phyloP scores from a whole-genome alignment of 2,797 vertebrate genomes.

The Ambastaia sidthimunki region DNA sequence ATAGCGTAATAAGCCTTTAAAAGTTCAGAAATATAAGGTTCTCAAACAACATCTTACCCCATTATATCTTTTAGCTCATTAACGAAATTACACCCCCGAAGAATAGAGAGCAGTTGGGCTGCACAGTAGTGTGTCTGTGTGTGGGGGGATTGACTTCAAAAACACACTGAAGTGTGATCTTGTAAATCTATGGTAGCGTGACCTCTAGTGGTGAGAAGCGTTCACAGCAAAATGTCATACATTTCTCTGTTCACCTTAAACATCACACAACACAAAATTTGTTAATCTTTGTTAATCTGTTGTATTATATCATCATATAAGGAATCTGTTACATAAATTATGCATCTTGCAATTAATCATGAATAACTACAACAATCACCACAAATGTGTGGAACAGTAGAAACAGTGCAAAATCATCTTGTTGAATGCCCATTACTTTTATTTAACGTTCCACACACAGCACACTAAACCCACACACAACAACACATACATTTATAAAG shows the following conservation, averaged over 20 bases:
- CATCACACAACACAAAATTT: background rate
- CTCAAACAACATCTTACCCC: conserved; percentile 12
- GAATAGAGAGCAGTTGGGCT: conserved; percentile 1
- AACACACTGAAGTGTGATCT: background rate
- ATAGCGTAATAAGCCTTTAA: background rate
- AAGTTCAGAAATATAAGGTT: conserved; percentile 15
- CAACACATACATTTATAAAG: no score
- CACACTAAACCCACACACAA: no score
- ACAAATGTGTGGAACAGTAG: background rate
- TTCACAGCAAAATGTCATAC: background rate
- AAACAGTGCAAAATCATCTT: conserved; percentile 14
- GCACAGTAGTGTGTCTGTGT: conserved; percentile 43
- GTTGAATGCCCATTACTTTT: conserved; percentile 41
- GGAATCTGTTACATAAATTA: conserved; percentile 16
- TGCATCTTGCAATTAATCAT: background rate
- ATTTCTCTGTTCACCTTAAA: background rate
- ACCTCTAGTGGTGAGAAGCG: conserved; percentile 36
- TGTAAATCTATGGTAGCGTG: conserved; percentile 8
- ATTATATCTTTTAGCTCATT: conserved; percentile 17
- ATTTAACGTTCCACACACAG: conserved; percentile 30
- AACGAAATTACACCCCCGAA: conserved; percentile 7
- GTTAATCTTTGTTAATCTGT: background rate
- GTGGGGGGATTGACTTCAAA: conserved; percentile 2
- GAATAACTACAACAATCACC: background rate
- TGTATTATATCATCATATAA: conserved; percentile 24